These are phyloP conservation scores for Tamandua tetradactyla DNA, from an alignment of 2,797 vertebrate genomes.

Conservation along the genomic window DNA sequence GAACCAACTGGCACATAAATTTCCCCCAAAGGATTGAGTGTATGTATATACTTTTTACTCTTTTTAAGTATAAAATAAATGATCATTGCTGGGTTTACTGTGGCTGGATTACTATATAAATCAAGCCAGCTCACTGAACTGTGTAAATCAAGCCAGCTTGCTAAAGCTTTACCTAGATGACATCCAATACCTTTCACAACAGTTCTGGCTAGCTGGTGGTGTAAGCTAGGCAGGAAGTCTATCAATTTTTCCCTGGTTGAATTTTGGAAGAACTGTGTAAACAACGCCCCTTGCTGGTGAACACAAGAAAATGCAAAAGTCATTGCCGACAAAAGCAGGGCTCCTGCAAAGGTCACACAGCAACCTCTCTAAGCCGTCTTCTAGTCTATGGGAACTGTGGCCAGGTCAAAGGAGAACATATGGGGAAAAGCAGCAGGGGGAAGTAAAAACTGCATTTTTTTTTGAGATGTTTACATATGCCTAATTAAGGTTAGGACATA, in stretches of 20 bases:
- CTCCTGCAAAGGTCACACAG: slow-evolving; percentile 41
- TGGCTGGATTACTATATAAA: slow-evolving; percentile 22
- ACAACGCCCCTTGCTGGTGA: slow-evolving; percentile 74
- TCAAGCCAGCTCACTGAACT: slow-evolving; percentile 9
- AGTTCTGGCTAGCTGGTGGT: not conserved
- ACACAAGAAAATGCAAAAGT: slow-evolving; percentile 47
- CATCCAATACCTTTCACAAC: not conserved
- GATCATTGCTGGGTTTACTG: not conserved
- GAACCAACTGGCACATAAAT: not conserved
- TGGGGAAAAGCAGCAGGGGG: not conserved
- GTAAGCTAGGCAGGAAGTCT: not conserved
- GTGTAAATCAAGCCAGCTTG: slow-evolving; percentile 38
- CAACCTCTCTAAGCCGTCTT: not conserved
- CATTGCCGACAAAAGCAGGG: not conserved
- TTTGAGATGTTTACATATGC: slow-evolving; percentile 30
- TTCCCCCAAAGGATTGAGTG: not conserved
- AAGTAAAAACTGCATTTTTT: not conserved
- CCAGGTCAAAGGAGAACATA: slow-evolving; percentile 45
- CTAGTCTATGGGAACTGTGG: not conserved
- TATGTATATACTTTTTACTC: not conserved
- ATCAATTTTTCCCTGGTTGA: not conserved
- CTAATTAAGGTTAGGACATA: slow-evolving; percentile 42
- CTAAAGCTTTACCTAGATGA: slow-evolving; percentile 6
- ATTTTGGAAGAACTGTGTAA: slow-evolving; percentile 52
- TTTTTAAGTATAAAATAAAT: slow-evolving; percentile 45